Base-by-base conservation (phyloP, 2,797 vertebrate genomes). In the Gambelia wislizenii region DNA sequence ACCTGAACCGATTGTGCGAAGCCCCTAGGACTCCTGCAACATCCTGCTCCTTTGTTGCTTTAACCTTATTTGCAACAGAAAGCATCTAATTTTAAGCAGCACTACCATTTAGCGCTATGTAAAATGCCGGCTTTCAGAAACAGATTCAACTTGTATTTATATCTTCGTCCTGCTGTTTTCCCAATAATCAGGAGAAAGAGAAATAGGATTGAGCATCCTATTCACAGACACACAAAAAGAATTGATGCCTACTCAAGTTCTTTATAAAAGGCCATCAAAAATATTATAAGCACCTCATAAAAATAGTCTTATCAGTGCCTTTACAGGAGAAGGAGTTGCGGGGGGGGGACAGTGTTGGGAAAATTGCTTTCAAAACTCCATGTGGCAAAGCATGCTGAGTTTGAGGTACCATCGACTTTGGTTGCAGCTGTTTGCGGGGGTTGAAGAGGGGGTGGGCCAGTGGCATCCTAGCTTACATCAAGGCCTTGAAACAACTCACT, bases 1-100 rank as follows among this genome's bases (percentile, higher is more conserved):
- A 98, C 96, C 97, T 97, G 97, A 97, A 97, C 97, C 95, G 96
- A 96, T 94, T 97, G 98, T 97, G 98, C 98, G 96, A 97, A 97
- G 97, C 98, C 95, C 94, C 95, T 94, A 95, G 95, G 95, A 96
- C 97, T 97, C 97, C 96, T 95, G 95, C 95, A 97, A 96, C 95
- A 97, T 96, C 96, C 94, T 93, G 93, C 93, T 96, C 95, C 92
- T 96, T 97, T 97, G 95, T 96, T 92, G 90, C 92, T 96, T 96
- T 97, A 98, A 98, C 97, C 96, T 96, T 97, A 96, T 98, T 98
- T 97, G 96, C 94, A 95, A 93, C 84, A 94, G 93, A 97, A 97
- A 96, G 89, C 90, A 95, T 90, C 93, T 92, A 92, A 93, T 95
- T 96, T 96, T 95, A 95, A 95, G 91, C 89, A 94, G 82, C 92